Evolutionary conservation across 2,888 invertebrate genomes (phyloP), one percentile per base, ranked within the genome.

Genomic region (Leptopilina drosophilae): DNA sequence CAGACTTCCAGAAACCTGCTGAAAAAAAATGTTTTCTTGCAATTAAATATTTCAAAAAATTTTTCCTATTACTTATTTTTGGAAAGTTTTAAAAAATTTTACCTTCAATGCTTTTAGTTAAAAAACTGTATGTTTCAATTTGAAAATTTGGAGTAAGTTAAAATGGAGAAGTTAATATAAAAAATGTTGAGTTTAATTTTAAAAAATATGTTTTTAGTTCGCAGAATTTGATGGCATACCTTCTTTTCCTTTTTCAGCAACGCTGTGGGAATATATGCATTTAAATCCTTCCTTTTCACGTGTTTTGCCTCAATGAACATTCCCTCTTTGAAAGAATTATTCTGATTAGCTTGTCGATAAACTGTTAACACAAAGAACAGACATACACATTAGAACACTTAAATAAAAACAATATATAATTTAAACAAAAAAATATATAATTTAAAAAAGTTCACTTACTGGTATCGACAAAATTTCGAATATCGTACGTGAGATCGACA

Each of bases 401-500:
- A 9, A 62, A 77, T 40, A 56, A 66, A 15, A 67, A 20, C 20
- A 20, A 0, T n/a, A n/a, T n/a, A n/a, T n/a, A n/a, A 20, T 20
- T 20, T 20, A 8, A 62, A 76, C 5, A 77, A 14, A 42, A 76
- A 64, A 64, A 65, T 77, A 11, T 62, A 33, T 20, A 67, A 26
- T 66, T n/a, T 67, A 73, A 64, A 62, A 14, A 40, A 11, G 40
- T 65, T 42, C 62, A 80, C 78, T 95, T 95, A 91, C 98, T 98
- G 53, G 96, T 95, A 88, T 98, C 96, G 0, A 97, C 97, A 92
- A 99, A 99, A 76, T 95, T 94, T 87, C 96, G 96, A 85, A 99
- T 99, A 90, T 98, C 98, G 85, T 95, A 95, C 0, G 99, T 99
- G 80, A 99, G 94, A 92, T 99, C 98, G 77, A 99, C 95, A 89